Evolutionary conservation across 2,113 vertebrate genomes (phyloP).

Genomic region (Hiodon alosoides): DNA sequence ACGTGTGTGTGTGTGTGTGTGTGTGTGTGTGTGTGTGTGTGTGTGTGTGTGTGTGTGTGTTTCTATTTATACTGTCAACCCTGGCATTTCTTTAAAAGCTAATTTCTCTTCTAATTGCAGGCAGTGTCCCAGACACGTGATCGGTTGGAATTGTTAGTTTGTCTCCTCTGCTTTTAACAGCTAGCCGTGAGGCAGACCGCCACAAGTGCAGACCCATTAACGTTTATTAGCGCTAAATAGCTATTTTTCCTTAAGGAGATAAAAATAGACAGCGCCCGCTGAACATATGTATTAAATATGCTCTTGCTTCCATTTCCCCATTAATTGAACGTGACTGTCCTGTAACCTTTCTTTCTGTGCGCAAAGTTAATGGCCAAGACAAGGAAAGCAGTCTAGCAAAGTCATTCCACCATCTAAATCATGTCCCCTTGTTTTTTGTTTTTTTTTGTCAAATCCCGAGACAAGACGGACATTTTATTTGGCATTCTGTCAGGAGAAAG

Average conservation of each 20-base stretch:
- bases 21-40: no score
- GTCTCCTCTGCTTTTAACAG: slow-evolving; percentile 35
- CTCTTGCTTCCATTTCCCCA: neutral
- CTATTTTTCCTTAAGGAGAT: slow-evolving; percentile 37
- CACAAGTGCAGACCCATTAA: slow-evolving; percentile 44
- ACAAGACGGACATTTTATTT: no score
- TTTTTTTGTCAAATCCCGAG: no score
- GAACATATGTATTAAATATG: neutral
- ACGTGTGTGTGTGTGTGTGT: no score
- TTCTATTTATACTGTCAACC: slow-evolving; percentile 12
- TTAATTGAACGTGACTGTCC: neutral
- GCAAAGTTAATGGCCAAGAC: neutral
- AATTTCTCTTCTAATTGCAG: neutral
- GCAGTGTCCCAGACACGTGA: slow-evolving; percentile 13
- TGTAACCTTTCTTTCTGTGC: neutral
- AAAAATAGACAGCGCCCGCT: slow-evolving; percentile 46
- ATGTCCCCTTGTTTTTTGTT: no score
- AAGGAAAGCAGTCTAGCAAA: neutral
- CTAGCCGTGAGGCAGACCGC: slow-evolving; percentile 41
- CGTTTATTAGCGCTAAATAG: slow-evolving; percentile 39
- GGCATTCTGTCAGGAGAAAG: no score
- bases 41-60: neutral
- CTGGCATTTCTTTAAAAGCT: slow-evolving; percentile 12
- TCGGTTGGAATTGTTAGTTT: slow-evolving; percentile 28
- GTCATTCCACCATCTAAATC: neutral